These are phyloP conservation scores for Meloidogyne floridensis DNA, from an alignment of 1,140 invertebrate genomes.

Conservation along the genomic window DNA sequence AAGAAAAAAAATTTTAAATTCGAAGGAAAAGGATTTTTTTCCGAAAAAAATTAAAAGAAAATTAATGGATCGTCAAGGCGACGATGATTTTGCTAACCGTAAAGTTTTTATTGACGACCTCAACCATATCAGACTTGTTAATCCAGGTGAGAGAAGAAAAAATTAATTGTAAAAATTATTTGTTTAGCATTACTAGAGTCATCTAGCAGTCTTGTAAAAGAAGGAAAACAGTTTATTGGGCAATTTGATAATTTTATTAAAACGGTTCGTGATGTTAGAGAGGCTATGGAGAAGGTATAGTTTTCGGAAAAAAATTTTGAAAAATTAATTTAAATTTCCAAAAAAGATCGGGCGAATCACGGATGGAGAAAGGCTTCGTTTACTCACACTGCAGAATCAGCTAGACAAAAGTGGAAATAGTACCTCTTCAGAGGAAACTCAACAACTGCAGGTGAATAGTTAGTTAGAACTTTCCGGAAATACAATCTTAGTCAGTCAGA, in stretches of 20 bases:
- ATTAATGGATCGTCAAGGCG: constrained; percentile 20
- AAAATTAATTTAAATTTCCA: too few relatives aligned
- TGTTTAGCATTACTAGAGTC: constrained; percentile 22
- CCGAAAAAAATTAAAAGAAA: neutral
- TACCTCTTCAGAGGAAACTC: neutral
- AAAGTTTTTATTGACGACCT: constrained; percentile 31
- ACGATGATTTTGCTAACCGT: constrained; percentile 6
- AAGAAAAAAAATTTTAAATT: neutral
- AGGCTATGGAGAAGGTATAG: constrained; percentile 26
- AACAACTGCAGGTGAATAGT: constrained; percentile 17
- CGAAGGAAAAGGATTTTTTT: neutral
- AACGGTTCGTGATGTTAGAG: constrained; percentile 10
- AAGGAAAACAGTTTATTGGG: constrained; percentile 17
- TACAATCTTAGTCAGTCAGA: too few relatives aligned
- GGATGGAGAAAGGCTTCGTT: constrained; percentile 19
- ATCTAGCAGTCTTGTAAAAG: constrained; percentile 12
- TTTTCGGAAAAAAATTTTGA: too few relatives aligned
- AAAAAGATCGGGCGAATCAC: constrained; percentile 9
- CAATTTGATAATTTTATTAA: constrained; percentile 23
- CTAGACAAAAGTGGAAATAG: constrained; percentile 14
- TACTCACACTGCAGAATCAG: constrained; percentile 23
- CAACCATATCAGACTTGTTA: constrained; percentile 25
- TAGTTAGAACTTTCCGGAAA: too few relatives aligned
- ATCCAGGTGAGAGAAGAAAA: constrained; percentile 6
- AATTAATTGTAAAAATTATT: neutral